Conservation (phyloP, 2,113 vertebrate species). For the Mirza zaza region DNA sequence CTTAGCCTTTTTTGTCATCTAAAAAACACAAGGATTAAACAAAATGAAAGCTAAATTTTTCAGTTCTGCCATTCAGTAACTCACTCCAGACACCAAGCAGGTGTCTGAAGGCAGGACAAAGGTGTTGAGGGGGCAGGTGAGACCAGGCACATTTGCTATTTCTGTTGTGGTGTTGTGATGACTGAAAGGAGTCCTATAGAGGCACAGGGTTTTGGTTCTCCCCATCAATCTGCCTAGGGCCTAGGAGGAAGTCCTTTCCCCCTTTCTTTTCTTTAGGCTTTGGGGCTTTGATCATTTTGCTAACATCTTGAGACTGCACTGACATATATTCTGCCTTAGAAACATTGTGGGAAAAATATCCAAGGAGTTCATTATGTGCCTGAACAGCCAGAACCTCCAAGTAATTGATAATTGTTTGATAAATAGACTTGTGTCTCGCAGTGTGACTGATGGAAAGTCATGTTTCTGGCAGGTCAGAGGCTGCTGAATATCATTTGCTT, state of each 20-base stretch:
- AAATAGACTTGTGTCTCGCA: conserved; percentile 28
- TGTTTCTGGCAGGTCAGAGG: conserved; percentile 3
- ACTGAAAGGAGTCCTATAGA: background rate
- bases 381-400: background rate
- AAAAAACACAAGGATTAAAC: background rate
- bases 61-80: background rate
- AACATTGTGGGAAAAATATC: conserved; percentile 35
- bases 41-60: conserved; percentile 9
- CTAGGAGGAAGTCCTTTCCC: background rate
- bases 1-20: background rate
- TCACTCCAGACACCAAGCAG: background rate
- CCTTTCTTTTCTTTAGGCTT: background rate
- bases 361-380: background rate
- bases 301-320: conserved; percentile 1
- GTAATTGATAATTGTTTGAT: conserved; percentile 71
- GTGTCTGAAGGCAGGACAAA: background rate
- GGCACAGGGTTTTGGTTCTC: background rate
- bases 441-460: background rate
- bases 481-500: conserved; percentile 16
- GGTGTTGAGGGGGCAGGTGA: background rate
- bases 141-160: background rate
- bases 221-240: background rate
- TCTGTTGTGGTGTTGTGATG: rapidly evolving
- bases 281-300: conserved; percentile 37
- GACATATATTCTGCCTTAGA: conserved; percentile 51